Evolutionary conservation across 2,797 vertebrate genomes (phyloP), one percentile per base, ranked within the genome.

Genomic region (Knipowitschia caucasica): DNA sequence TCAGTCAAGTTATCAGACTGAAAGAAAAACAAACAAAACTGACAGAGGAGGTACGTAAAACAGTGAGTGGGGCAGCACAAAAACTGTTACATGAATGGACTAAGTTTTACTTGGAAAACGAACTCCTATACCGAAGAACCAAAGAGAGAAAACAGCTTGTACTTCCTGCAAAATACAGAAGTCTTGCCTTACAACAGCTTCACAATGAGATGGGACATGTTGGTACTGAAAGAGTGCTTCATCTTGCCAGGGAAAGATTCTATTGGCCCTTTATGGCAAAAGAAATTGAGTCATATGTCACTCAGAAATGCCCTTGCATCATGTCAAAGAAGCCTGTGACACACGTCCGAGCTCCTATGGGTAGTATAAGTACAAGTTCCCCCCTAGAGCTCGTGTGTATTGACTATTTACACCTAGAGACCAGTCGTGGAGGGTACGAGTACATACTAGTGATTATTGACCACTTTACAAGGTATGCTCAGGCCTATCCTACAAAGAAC

Each of bases 11-110:
- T 0, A 12, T 52, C 3, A 26, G 53, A 7, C n/a, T n/a, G n/a
- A n/a, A n/a, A n/a, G n/a, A n/a, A n/a, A n/a, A n/a, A 43, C 2
- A 59, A 18, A 42, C 24, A 23, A 59, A 50, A 10, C 0, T 53
- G 11, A 67, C 25, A 25, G 54, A 54, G 7, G 50, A 62, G 5
- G 9, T 38, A n/a, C 5, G 15, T 1, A 35, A 35, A 10, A 51
- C 15, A 2, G 10, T 45, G 3, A 39, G 7, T 12, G 36, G 20
- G 53, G 17, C 15, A 0, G 7, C 47, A 2, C 4, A 15, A 2
- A 56, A 43, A 2, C 25, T 69, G 7, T 10, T 55, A 1, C 21
- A 52, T 24, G 58, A 62, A 11, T 62, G 50, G 2, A 38, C 35
- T 38, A 38, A 38, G 35, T 11, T 38, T 18, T 15, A 36, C 4